These are phyloP conservation scores for Griposia aprilina DNA, from an alignment of 2,888 invertebrate genomes.

Conservation along the genomic window DNA sequence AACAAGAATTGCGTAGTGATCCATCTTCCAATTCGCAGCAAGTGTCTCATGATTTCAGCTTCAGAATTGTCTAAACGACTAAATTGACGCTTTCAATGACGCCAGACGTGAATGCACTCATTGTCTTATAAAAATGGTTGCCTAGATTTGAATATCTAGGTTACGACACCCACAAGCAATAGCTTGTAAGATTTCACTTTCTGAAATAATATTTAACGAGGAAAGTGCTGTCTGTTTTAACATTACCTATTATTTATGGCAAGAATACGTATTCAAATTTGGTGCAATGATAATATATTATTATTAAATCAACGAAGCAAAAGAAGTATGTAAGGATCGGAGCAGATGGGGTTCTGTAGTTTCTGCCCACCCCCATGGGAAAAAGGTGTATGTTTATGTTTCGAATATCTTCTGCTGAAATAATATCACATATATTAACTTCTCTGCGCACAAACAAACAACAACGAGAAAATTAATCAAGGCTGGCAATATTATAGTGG, in stretches of 20 bases:
- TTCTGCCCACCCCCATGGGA: not conserved
- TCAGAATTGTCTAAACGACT: constrained; percentile 15
- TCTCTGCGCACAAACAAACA: not conserved
- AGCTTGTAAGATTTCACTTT: constrained; percentile 34
- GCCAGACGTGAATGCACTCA: constrained; percentile 37
- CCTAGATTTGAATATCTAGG: constrained; percentile 46
- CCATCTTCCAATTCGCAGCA: constrained; percentile 34
- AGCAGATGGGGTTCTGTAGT: not conserved
- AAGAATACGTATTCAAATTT: not conserved
- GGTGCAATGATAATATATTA: not conserved
- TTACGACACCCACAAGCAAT: constrained; percentile 23
- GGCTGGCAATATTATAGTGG: not conserved
- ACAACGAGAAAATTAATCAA: constrained; percentile 13
- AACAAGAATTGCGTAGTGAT: not conserved
- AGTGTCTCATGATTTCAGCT: constrained; percentile 30
- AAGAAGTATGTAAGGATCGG: not conserved
- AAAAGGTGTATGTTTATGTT: no score
- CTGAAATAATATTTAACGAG: constrained; percentile 27
- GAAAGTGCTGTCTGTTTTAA: constrained; percentile 25
- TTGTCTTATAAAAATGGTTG: constrained; percentile 29
- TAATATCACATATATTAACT: constrained; percentile 13
- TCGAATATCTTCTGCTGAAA: no score
- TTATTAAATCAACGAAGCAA: not conserved
- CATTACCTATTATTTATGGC: not conserved
- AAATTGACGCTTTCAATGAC: constrained; percentile 32